phyloP scores from a whole-genome alignment of 2,113 vertebrate species.

The Saccopteryx bilineata region DNA sequence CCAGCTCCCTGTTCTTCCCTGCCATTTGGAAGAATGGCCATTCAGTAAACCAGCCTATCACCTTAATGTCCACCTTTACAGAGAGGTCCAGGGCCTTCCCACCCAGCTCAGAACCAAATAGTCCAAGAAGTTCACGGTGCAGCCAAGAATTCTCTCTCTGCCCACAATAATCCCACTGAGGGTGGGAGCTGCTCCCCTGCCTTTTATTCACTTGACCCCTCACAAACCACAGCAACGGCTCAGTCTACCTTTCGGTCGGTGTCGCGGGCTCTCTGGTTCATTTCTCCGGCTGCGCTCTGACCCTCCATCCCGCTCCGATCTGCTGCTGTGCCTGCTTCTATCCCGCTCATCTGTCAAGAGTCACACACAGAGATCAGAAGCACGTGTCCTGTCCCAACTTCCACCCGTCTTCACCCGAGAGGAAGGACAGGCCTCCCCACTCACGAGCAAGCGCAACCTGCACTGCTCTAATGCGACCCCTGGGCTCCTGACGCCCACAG shows the following conservation, averaged over 20 bases:
- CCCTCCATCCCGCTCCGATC: conserved; percentile 90
- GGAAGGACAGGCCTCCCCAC: background rate
- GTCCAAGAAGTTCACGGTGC: background rate
- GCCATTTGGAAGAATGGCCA: background rate
- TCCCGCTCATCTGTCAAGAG: conserved; percentile 92
- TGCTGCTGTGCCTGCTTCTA: conserved; percentile 88
- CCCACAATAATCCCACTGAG: background rate
- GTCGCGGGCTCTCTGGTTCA: conserved; percentile 93
- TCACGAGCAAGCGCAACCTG: conserved; percentile 52
- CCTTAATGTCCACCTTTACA: background rate
- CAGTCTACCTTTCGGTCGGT: conserved; percentile 92
- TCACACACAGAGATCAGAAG: background rate
- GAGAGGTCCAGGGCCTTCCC: background rate
- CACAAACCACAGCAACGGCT: accelerated
- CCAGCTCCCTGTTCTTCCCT: background rate
- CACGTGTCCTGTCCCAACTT: background rate
- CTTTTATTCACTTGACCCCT: background rate
- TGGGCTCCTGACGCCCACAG: conserved; percentile 57
- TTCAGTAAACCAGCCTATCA: background rate
- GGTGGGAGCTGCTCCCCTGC: background rate
- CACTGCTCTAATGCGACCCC: conserved; percentile 27
- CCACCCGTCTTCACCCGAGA: background rate
- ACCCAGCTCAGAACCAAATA: background rate
- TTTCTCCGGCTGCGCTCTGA: conserved; percentile 92
- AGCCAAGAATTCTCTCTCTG: background rate